Conservation (phyloP, 2,797 vertebrate species). For the Myotis pilosus region DNA sequence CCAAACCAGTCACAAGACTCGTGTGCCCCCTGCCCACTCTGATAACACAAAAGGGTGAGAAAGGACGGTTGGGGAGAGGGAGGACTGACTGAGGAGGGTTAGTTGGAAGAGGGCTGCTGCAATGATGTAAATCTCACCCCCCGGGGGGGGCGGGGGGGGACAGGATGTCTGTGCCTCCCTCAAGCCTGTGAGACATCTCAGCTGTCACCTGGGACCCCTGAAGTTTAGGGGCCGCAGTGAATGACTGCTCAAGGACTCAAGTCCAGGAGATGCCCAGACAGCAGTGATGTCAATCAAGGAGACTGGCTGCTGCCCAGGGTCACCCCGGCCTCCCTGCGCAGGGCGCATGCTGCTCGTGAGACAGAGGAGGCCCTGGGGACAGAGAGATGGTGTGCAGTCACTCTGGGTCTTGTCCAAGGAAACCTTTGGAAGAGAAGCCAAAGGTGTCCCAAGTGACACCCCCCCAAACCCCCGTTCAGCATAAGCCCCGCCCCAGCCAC, state of each 20-base stretch:
- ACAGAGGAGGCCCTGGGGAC: not conserved
- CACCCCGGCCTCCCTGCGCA: not conserved
- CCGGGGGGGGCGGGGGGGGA: accelerated
- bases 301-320: not conserved
- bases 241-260: not conserved
- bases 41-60: not conserved
- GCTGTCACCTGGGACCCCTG: not conserved
- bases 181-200: not conserved
- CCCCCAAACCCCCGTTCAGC: not conserved
- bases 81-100: not conserved
- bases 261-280: not conserved
- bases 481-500: not conserved
- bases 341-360: not conserved
- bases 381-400: not conserved
- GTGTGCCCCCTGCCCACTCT: not conserved
- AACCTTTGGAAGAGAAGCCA: not conserved
- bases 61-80: not conserved
- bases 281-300: not conserved
- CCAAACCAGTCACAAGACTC: not conserved
- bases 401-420: not conserved
- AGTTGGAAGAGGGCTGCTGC: not conserved
- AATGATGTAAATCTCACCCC: not conserved
- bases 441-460: not conserved
- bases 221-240: not conserved
- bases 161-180: not conserved